These are phyloP conservation scores for Chaetorhynchus papuensis DNA, from an alignment of 2,113 vertebrate species.

Conservation along the genomic window DNA sequence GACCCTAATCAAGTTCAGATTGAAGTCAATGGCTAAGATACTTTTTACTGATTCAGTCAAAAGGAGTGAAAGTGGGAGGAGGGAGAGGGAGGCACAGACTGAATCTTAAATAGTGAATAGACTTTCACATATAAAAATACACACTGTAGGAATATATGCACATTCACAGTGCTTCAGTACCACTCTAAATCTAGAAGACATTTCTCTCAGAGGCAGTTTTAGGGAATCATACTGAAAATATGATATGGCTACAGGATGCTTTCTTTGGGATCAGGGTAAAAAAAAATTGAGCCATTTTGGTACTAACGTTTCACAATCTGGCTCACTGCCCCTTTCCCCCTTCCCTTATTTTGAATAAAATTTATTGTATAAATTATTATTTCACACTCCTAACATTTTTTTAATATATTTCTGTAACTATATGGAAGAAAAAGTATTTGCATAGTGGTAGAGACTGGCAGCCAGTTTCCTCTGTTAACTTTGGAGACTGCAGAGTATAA, in stretches of 20 bases:
- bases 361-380: not conserved
- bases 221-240: not conserved
- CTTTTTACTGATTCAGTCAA: not conserved
- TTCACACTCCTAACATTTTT: not conserved
- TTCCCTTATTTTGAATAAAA: not conserved
- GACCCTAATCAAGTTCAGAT: not conserved
- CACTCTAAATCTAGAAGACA: not conserved
- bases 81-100: not conserved
- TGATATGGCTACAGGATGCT: not conserved
- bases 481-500: not conserved
- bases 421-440: not conserved
- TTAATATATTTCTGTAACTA: not conserved
- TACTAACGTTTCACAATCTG: not conserved
- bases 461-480: not conserved
- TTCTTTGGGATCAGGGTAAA: not conserved
- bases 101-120: not conserved
- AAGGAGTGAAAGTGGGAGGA: not conserved
- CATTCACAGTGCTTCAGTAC: not conserved
- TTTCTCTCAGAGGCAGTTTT: not conserved
- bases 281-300: not conserved
- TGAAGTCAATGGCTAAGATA: not conserved
- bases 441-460: not conserved
- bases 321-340: accelerated
- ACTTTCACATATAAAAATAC: not conserved
- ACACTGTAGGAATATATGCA: not conserved